A percentile compares a stretch with the other conserved stretches of the same genome.
These are phyloP conservation scores for Perizoma flavofasciatum DNA, from an alignment of 2,888 invertebrate genomes.

Conservation along the genomic window DNA sequence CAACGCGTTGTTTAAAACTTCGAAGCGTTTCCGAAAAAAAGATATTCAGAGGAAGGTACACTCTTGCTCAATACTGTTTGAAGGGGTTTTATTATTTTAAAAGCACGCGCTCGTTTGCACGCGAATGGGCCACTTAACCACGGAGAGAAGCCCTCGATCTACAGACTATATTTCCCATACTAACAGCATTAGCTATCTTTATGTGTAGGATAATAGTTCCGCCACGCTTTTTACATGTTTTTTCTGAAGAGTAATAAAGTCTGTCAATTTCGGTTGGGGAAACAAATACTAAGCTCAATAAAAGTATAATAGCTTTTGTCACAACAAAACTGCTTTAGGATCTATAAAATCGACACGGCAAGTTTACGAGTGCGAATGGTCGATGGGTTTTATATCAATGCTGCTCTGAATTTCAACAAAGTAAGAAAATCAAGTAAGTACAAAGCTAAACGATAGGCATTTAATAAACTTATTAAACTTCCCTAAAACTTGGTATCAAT, in stretches of 20 bases:
- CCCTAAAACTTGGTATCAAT: constrained; percentile 9
- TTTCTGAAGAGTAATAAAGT: constrained; percentile 53
- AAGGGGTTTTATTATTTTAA: constrained; percentile 82
- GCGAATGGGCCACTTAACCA: constrained; percentile 84
- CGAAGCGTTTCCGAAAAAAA: constrained; percentile 33
- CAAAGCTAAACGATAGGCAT: neutral
- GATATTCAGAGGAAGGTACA: constrained; percentile 20
- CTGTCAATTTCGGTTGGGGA: constrained; percentile 43
- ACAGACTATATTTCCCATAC: constrained; percentile 63
- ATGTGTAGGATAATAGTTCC: constrained; percentile 73
- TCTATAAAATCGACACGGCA: constrained; percentile 58
- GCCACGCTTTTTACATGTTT: constrained; percentile 80
- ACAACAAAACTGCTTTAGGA: constrained; percentile 47
- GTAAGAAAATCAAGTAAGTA: neutral
- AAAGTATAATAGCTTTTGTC: constrained; percentile 54
- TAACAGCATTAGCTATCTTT: constrained; percentile 73
- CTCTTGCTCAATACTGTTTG: constrained; percentile 52
- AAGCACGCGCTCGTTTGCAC: constrained; percentile 83
- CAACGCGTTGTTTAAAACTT: constrained; percentile 15
- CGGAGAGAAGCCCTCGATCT: constrained; percentile 70
- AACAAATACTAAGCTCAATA: constrained; percentile 47
- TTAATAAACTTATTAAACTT: neutral
- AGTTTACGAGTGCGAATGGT: constrained; percentile 58
- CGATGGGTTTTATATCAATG: constrained; percentile 58
- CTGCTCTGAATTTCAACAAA: constrained; percentile 28